phyloP scores from a whole-genome alignment of 2,888 invertebrate genomes.

The Cataglyphis cursor region DNA sequence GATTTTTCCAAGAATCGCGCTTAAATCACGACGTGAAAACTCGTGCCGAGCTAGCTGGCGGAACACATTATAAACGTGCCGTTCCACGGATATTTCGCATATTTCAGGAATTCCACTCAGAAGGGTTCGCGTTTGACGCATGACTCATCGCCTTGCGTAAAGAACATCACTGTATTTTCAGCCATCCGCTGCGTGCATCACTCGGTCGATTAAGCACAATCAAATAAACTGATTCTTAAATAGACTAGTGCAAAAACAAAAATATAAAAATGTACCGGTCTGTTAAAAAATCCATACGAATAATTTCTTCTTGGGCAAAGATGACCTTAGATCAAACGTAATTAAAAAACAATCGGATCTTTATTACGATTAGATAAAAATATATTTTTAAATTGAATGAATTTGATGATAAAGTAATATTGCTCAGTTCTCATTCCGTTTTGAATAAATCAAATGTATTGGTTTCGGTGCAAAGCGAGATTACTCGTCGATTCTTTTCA shows the following conservation, averaged over 20 bases:
- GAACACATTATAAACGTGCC: slow-evolving; percentile 75
- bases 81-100: slow-evolving; percentile 77
- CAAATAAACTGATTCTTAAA: slow-evolving; percentile 38
- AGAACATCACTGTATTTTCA: slow-evolving; percentile 69
- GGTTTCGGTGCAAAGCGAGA: not conserved
- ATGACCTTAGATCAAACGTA: not conserved
- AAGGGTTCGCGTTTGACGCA: slow-evolving; percentile 74
- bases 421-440: not conserved
- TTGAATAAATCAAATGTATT: slow-evolving; percentile 1
- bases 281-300: not conserved
- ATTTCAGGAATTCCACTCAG: slow-evolving; percentile 76
- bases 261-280: not conserved
- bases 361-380: not conserved
- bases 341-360: not conserved
- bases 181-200: slow-evolving; percentile 33
- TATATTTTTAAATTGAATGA: not conserved
- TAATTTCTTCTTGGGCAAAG: not conserved
- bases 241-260: not conserved
- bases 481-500: slow-evolving; percentile 1
- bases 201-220: slow-evolving; percentile 38
- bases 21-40: slow-evolving; percentile 64
- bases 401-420: not conserved
- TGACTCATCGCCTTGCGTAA: slow-evolving; percentile 67
- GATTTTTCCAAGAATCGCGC: slow-evolving; percentile 57
- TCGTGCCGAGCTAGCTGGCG: slow-evolving; percentile 48